Base-by-base conservation (phyloP, 2,113 vertebrate species). In the Argyrosomus japonicus region DNA sequence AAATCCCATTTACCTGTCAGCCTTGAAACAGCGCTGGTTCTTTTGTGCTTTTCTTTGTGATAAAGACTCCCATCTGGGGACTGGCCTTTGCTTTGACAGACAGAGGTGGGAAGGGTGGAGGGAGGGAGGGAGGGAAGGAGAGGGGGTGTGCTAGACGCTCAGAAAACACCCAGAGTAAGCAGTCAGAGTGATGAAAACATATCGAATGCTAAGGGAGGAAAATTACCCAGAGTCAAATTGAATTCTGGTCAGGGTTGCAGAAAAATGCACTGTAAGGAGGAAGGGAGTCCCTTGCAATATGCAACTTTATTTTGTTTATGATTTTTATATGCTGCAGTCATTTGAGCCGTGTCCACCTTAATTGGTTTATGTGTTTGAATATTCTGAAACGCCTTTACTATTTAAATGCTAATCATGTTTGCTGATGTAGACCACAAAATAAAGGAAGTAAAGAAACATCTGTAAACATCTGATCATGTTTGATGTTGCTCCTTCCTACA, bases 1-100 rank as follows among this genome's bases (percentile, higher is more conserved):
- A 88, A 91, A 91, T 88, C 67, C 75, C 75, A 87, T 92, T 90
- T 89, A 89, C 89, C 89, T 88, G 89, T 84, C 87, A 77, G 85
- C 79, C 84, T 61, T 71, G 79, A 82, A 88, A 89, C 72, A 71
- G 61, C 32, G 40, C 57, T 21, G 51, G 54, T 47, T 88, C 84
- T 79, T 86, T 84, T 83, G 84, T 86, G 89, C 77, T 82, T 81
- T 84, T 86, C 84, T 85, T 73, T 90, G 79, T 81, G 89, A 91
- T 90, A 84, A 88, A 90, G 79, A 89, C 78, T 81, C 88, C 80
- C 63, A 69, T 78, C 76, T 79, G 84, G 87, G 75, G 82, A 93
- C 79, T 62, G 88, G 87, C 83, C 90, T 91, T 86, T 77, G 79
- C 77, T 83, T 76, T 88, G 86, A 89, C 87, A 85, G 81, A 84